A percentile compares a stretch with the other conserved stretches of the same genome.
Conservation (phyloP, 1,140 invertebrate species). For the Hylaeus anthracinus region DNA sequence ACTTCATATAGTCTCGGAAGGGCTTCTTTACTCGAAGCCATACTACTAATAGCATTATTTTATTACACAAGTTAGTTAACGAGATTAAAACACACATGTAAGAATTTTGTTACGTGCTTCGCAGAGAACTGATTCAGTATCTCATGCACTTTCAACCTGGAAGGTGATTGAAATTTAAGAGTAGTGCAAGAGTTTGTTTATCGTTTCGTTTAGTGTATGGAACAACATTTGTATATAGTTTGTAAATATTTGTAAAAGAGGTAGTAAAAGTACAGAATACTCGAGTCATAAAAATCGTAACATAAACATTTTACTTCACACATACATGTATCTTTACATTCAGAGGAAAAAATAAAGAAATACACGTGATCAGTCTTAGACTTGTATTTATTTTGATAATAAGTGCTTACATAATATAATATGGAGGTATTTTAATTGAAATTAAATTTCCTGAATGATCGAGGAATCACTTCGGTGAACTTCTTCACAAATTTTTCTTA, state of each 20-base stretch:
- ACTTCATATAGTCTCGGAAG: slow-evolving; percentile 75
- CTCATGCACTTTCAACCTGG: slow-evolving; percentile 19
- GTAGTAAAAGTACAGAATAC: neutral
- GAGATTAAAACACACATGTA: slow-evolving; percentile 61
- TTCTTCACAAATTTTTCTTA: slow-evolving; percentile 40
- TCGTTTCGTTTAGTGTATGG: neutral
- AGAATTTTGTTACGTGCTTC: slow-evolving; percentile 28
- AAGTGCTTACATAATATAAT: slow-evolving; percentile 77
- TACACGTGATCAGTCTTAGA: slow-evolving; percentile 74
- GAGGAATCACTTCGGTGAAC: slow-evolving; percentile 54
- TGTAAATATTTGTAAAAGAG: neutral
- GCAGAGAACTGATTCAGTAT: slow-evolving; percentile 20
- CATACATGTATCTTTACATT: neutral
- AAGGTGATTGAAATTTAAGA: neutral
- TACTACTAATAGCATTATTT: slow-evolving; percentile 75
- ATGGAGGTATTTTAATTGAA: slow-evolving; percentile 78
- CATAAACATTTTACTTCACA: neutral
- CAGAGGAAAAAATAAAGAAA: slow-evolving; percentile 24
- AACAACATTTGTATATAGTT: neutral
- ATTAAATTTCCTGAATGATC: slow-evolving; percentile 70
- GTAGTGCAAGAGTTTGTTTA: neutral
- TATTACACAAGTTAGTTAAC: slow-evolving; percentile 73
- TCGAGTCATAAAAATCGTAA: neutral
- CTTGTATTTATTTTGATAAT: slow-evolving; percentile 79
- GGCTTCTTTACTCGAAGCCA: slow-evolving; percentile 78